A percentile compares a stretch with the other conserved stretches of the same genome.
Conservation (phyloP, 2,888 invertebrate species). For the Thalpophila matura region DNA sequence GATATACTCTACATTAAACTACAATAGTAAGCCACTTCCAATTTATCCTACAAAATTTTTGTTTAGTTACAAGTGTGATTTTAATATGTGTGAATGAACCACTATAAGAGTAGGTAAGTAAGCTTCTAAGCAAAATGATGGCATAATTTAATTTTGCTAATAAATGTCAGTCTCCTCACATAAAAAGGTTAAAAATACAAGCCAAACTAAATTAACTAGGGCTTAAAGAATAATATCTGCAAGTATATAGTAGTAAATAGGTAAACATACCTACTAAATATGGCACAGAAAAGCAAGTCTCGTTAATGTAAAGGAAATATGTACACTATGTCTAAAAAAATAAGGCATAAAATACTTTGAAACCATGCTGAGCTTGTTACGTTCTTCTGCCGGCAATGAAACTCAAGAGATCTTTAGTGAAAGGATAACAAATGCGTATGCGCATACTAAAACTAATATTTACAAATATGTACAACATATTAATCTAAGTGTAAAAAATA, state of each 20-base stretch:
- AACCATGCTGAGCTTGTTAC: slow-evolving; percentile 79
- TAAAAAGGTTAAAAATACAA: no score
- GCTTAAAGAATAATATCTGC: slow-evolving; percentile 39
- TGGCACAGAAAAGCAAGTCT: slow-evolving; percentile 72
- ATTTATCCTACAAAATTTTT: no score
- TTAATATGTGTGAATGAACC: no score
- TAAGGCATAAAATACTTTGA: slow-evolving; percentile 71
- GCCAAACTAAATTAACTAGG: slow-evolving; percentile 24
- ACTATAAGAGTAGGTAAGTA: no score
- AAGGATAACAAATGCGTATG: slow-evolving; percentile 89
- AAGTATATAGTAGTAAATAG: slow-evolving; percentile 46
- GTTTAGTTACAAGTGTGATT: no score
- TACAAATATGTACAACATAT: slow-evolving; percentile 74
- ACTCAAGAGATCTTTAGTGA: slow-evolving; percentile 91
- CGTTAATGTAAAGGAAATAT: slow-evolving; percentile 47
- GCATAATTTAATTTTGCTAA: background rate
- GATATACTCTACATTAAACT: no score
- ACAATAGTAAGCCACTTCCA: no score
- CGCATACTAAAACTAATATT: slow-evolving; percentile 73
- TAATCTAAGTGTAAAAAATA: slow-evolving; percentile 59
- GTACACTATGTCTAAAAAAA: slow-evolving; percentile 48
- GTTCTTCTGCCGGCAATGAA: slow-evolving; percentile 86
- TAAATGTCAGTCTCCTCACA: background rate
- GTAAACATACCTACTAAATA: slow-evolving; percentile 60
- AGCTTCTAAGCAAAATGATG: slow-evolving; percentile 2